Conservation (phyloP, 1,140 invertebrate species). For the Caenorhabditis brenneri region DNA sequence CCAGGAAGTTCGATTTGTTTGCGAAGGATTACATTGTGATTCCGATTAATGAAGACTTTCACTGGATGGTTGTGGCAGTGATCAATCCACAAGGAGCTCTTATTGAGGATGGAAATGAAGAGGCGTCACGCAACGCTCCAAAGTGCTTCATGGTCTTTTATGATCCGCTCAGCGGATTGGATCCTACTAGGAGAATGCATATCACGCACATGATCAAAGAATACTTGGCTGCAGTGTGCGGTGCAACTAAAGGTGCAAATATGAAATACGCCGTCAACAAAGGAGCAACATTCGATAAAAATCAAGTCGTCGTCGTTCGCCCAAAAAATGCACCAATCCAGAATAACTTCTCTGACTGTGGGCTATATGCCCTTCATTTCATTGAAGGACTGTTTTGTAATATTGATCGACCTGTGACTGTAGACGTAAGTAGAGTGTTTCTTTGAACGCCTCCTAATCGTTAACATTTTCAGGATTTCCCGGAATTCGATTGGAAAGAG, state of each 20-base stretch:
- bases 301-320: neutral
- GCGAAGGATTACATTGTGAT: neutral
- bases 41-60: conserved; percentile 8
- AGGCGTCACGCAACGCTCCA: neutral
- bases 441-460: too few species aligned
- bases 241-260: neutral
- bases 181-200: neutral
- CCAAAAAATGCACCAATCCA: neutral
- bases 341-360: conserved; percentile 14
- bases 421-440: neutral
- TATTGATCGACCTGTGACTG: neutral
- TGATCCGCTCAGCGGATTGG: neutral
- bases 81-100: neutral
- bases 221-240: neutral
- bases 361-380: neutral
- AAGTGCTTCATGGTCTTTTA: neutral
- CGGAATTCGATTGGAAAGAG: neutral
- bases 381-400: neutral
- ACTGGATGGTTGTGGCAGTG: neutral
- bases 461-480: neutral
- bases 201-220: neutral
- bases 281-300: neutral
- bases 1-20: neutral
- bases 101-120: neutral
- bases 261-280: neutral